These are phyloP conservation scores for Coenobita brevimanus DNA, from an alignment of 1,140 invertebrate genomes.

Conservation along the genomic window DNA sequence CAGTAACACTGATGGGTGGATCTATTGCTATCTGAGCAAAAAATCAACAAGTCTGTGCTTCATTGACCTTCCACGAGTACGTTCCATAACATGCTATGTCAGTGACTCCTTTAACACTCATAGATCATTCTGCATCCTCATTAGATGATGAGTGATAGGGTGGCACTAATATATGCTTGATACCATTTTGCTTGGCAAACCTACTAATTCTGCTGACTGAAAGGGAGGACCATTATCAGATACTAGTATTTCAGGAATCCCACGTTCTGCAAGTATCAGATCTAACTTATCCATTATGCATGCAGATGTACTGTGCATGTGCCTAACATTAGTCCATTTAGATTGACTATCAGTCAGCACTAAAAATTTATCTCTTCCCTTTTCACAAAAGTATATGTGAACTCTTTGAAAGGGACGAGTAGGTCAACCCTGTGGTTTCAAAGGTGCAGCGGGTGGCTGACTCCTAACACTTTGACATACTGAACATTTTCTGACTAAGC, in stretches of 20 bases:
- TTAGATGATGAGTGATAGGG: conserved; percentile 71
- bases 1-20: no score
- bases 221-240: conserved; percentile 71
- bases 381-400: conserved; percentile 13
- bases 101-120: no score
- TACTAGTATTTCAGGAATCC: no score
- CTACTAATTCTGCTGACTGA: conserved; percentile 70
- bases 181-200: conserved; percentile 70
- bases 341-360: not conserved
- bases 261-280: not conserved
- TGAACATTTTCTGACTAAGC: no score
- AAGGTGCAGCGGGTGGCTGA: not conserved
- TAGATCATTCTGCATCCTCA: conserved; percentile 67
- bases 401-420: not conserved
- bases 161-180: conserved; percentile 69
- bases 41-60: no score
- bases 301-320: not conserved
- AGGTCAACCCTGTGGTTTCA: not conserved
- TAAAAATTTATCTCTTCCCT: not conserved
- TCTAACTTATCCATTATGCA: conserved; percentile 14
- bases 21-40: no score
- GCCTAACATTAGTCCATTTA: not conserved
- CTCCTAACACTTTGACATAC: not conserved
- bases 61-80: no score
- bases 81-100: no score